Conservation (phyloP, 2,797 vertebrate genomes). For the Kryptolebias ocellatus region DNA sequence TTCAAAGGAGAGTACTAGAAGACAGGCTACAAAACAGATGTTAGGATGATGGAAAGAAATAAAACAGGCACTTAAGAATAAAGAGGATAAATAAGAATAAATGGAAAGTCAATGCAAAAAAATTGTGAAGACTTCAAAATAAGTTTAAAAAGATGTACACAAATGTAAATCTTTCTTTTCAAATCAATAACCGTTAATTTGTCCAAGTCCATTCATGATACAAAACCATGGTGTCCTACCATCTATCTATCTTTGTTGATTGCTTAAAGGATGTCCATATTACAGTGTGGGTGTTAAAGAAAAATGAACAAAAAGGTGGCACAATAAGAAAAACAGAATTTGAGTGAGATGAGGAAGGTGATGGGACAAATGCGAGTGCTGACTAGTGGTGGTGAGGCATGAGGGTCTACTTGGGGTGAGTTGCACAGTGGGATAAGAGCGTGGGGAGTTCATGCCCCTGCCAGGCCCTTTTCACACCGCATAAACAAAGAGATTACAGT, state of each 20-base stretch:
- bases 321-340: conserved; percentile 37
- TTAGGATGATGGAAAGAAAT: conserved; percentile 28
- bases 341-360: conserved; percentile 47
- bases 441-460: conserved; percentile 81
- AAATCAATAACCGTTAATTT: background rate
- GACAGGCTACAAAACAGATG: conserved; percentile 51
- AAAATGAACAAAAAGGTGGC: conserved; percentile 52
- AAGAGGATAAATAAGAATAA: conserved; percentile 10
- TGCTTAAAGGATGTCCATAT: conserved; percentile 36
- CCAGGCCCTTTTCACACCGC: conserved; percentile 80
- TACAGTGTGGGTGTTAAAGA: conserved; percentile 50
- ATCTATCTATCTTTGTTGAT: conserved; percentile 30
- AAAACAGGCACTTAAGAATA: conserved; percentile 29
- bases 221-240: background rate
- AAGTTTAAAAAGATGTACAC: no score
- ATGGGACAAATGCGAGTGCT: conserved; percentile 63
- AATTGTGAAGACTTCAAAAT: background rate
- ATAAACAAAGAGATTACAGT: conserved; percentile 87
- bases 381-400: conserved; percentile 69
- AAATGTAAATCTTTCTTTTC: no score
- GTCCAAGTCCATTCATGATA: background rate
- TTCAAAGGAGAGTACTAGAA: conserved; percentile 57
- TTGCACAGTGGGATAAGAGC: conserved; percentile 76
- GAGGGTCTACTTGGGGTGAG: conserved; percentile 77
- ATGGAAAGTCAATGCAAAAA: background rate